Conservation (phyloP, 1,140 invertebrate species). For the Conus ventricosus region DNA sequence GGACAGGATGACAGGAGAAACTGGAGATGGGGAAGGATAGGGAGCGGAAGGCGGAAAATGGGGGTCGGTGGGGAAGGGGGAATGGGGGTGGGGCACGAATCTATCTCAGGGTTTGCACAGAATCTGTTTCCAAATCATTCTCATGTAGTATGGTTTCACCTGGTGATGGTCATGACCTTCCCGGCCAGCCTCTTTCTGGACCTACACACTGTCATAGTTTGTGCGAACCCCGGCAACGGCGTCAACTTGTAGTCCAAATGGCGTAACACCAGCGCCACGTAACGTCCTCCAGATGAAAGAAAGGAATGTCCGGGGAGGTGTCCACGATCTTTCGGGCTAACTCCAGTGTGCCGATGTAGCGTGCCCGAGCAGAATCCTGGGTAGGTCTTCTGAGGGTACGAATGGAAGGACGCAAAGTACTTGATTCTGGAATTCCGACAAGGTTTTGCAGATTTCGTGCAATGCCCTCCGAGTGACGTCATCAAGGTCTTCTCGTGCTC, state of each 20-base stretch:
- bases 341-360: background rate
- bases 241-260: background rate
- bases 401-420: conserved; percentile 7
- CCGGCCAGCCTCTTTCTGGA: background rate
- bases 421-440: background rate
- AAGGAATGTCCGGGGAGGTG: conserved; percentile 7
- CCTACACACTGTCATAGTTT: background rate
- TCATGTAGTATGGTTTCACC: background rate
- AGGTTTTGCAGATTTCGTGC: background rate
- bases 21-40: no score
- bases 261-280: background rate
- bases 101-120: background rate
- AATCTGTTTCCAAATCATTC: background rate
- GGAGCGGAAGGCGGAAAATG: no score
- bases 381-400: background rate
- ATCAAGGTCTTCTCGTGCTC: background rate
- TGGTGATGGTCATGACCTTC: background rate
- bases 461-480: background rate
- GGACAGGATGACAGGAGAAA: no score
- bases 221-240: background rate
- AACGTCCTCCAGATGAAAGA: conserved; percentile 31
- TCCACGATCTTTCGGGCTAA: background rate
- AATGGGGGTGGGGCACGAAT: background rate
- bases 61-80: no score
- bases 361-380: conserved; percentile 5